Evolutionary conservation across 2,888 invertebrate genomes (phyloP), one percentile per base, ranked within the genome.

Genomic region (Cataglyphis livida): DNA sequence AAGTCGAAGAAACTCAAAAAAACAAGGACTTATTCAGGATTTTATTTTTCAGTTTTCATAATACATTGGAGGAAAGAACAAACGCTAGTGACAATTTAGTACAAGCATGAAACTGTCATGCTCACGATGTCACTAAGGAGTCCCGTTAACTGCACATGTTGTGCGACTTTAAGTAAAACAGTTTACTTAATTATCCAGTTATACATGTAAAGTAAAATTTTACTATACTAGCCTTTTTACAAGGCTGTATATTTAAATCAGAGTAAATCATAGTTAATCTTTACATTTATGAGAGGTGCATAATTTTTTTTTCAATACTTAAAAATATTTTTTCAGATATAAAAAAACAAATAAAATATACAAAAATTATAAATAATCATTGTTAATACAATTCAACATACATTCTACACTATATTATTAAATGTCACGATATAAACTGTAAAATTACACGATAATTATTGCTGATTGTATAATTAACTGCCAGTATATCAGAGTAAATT

Each of bases 81-180:
- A 15, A 51, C n/a, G 59, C 21, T 71, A 79, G 62, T 79, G 76
- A 70, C 64, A 74, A 51, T 61, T 62, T 57, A 18, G 57, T 66
- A n/a, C 41, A 25, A 71, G n/a, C 51, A 51, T 59, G 57, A 84
- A 66, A 25, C 59, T 81, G 71, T 25, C 84, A 61, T 74, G 74
- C 54, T 38, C 61, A 61, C 21, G 48, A 79, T 64, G 64, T 35
- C n/a, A 35, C 59, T 18, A 18, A 21, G 0, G 51, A 70, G 64
- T 88, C 61, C 86, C 88, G 86, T 88, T 88, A 86, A 15, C 35
- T n/a, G 66, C 73, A 41, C 59, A 73, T 81, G 61, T 76, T 76
- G 64, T 78, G 73, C 38, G 28, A 41, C 64, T 75, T 65, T 78
- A 41, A 51, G 28, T 9, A 54, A 61, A 48, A 51, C 21, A 59